Evolutionary conservation across 2,888 invertebrate genomes (phyloP), one percentile per base, ranked within the genome.

Genomic region (Acheta domesticus): DNA sequence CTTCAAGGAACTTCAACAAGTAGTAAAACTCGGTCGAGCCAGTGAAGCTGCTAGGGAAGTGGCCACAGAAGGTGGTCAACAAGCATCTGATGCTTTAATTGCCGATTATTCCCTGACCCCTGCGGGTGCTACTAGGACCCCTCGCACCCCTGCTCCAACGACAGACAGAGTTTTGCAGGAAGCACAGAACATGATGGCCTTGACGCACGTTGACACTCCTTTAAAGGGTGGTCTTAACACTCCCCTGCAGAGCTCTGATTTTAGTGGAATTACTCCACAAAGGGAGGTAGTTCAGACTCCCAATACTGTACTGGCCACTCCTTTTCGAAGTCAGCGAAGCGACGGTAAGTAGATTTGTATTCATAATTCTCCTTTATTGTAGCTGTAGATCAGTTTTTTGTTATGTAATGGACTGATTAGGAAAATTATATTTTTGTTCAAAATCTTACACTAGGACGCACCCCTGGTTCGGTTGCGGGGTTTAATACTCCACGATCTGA

Each of bases 111-210:
- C 94, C 12, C 86, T 91, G 48, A 92, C 95, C 78, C 91, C 94
- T 11, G 92, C 92, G 1, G 90, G 91, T 78, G 86, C 88, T 50
- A 88, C 91, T 16, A 84, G 89, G 2, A 91, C 91, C 8, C 96
- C 97, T 1, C 90, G 97, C 80, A 98, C 98, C 0, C 97, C 97
- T 2, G 93, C 94, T 2, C 92, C 92, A 5, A 92, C 92, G 79
- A 94, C 94, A 16, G 97, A 98, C 87, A 89, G 92, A 83, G 92
- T 94, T 82, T 89, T 95, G 81, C 93, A 98, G 91, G 99, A 99
- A 88, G 99, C 99, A 0, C 98, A 99, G 87, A 99, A 99, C 86
- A 95, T 99, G 85, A 97, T 99, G 96, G 98, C 99, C 0, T 88
- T 99, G 23, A 96, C 97, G 0, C 98, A 99, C 86, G 97, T 98